Conservation (phyloP, 2,113 vertebrate genomes). For the Proterorhinus semilunaris region DNA sequence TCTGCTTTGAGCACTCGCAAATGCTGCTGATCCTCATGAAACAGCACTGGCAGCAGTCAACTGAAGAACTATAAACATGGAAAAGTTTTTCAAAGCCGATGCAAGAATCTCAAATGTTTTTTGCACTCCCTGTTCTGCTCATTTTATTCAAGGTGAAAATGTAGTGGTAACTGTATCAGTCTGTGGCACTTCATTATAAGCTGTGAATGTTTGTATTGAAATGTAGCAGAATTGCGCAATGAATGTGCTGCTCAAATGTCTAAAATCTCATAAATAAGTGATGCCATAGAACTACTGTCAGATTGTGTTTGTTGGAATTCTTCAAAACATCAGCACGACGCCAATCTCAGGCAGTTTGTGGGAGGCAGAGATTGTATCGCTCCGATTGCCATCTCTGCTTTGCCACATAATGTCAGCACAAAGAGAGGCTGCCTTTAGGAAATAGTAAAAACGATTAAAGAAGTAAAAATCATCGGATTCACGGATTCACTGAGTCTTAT, state of each 20-base stretch:
- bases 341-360: slow-evolving; percentile 17
- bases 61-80: slow-evolving; percentile 43
- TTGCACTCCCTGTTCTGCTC: slow-evolving; percentile 10
- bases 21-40: slow-evolving; percentile 57
- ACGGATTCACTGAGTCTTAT: slow-evolving; percentile 12
- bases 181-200: slow-evolving; percentile 2
- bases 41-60: slow-evolving; percentile 50
- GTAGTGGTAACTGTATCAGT: slow-evolving; percentile 15
- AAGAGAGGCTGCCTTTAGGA: slow-evolving; percentile 23
- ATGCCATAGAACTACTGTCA: slow-evolving; percentile 14
- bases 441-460: slow-evolving; percentile 3
- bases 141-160: slow-evolving; percentile 43
- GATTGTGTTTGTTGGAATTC: slow-evolving; percentile 21
- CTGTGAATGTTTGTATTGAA: no score
- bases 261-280: slow-evolving; percentile 16
- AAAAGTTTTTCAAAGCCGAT: slow-evolving; percentile 26
- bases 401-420: slow-evolving; percentile 48
- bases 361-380: slow-evolving; percentile 33
- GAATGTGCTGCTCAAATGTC: background rate
- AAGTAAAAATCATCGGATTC: slow-evolving; percentile 7
- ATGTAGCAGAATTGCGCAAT: background rate
- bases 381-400: slow-evolving; percentile 40
- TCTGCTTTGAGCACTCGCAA: slow-evolving; percentile 52
- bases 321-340: slow-evolving; percentile 20
- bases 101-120: slow-evolving; percentile 29